Evolutionary conservation across 2,113 vertebrate genomes (phyloP).

Genomic region (Fregetta grallaria): DNA sequence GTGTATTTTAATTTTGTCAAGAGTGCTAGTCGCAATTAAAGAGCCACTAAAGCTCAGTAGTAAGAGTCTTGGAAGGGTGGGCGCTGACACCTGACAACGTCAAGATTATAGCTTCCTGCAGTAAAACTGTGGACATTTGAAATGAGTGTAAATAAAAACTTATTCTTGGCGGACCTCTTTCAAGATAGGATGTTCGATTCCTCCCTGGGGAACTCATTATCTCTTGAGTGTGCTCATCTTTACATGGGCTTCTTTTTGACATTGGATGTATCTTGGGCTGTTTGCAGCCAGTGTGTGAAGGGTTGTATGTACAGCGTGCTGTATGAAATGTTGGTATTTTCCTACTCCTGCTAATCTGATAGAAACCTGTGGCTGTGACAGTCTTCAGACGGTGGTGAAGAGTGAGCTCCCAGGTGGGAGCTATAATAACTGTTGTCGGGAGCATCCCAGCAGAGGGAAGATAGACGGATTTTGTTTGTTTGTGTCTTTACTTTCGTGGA

Average conservation of each 20-base stretch:
- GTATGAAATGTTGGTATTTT: not conserved
- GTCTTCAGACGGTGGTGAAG: not conserved
- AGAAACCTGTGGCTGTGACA: not conserved
- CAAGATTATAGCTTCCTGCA: not conserved
- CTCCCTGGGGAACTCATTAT: slow-evolving; percentile 36
- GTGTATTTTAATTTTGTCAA: slow-evolving; percentile 39
- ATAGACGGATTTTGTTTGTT: slow-evolving; percentile 25
- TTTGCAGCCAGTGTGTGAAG: not conserved
- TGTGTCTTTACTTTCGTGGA: slow-evolving; percentile 24
- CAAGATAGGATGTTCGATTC: not conserved
- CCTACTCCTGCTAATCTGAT: not conserved
- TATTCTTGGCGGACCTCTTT: not conserved
- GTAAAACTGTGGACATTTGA: not conserved
- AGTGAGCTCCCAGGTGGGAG: slow-evolving; percentile 18
- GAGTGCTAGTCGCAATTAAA: not conserved
- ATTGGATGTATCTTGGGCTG: not conserved
- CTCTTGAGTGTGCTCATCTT: slow-evolving; percentile 26
- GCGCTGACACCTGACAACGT: not conserved
- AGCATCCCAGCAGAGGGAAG: not conserved
- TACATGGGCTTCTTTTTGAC: not conserved
- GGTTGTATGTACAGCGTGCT: not conserved
- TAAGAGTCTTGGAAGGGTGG: not conserved
- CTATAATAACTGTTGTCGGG: not conserved
- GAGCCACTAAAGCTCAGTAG: slow-evolving; percentile 20
- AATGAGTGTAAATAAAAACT: slow-evolving; percentile 41